Evolutionary conservation across 2,113 vertebrate species (phyloP), one percentile per base, ranked within the genome.

Genomic region (Morphnarchus princeps): DNA sequence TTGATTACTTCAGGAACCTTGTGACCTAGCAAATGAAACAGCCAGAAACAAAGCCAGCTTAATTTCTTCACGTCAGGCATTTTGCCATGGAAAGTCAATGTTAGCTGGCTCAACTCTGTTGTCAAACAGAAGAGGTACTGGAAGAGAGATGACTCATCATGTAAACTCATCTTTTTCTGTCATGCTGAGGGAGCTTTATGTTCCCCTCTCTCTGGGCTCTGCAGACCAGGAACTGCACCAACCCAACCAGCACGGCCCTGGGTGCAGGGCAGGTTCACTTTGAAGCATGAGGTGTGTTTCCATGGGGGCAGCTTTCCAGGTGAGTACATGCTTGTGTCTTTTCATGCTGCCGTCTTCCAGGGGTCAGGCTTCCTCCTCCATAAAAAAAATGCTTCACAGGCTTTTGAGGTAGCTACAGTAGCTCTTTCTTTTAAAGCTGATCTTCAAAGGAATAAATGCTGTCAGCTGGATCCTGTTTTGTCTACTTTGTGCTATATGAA

Each of bases 171-270:
- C 32, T 31, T 47, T 13, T 54, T 52, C 13, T 70, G 59, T 20
- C 40, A 2, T 0, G 0, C 7, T 3, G 14, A 84, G 65, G 63
- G 42, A 78, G 69, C 34, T 73, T 26, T 19, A 6, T 26, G 4
- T 13, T 77, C 43, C 28, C 24, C 15, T 38, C 25, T 38, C n/a
- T 24, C 22, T 2, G 55, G 36, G 54, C 47, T 69, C 71, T 50
- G 57, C 78, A 47, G 52, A 10, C 3, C 0, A 0, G 50, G 25
- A 74, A 16, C 88, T 50, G 13, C 55, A 25, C 42, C 32, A 21
- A 3, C 38, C 11, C 0, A 1, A 42, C 20, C 7, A 5, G 34
- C 29, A 7, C 3, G 13, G 16, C 32, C 45, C 55, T 8, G 7
- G 19, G 47, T 43, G 15, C 14, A 40, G 45, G 57, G 29, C 62